A percentile compares a stretch with the other conserved stretches of the same genome.
phyloP scores from a whole-genome alignment of 1,140 invertebrate species.

The Aethina tumida region DNA sequence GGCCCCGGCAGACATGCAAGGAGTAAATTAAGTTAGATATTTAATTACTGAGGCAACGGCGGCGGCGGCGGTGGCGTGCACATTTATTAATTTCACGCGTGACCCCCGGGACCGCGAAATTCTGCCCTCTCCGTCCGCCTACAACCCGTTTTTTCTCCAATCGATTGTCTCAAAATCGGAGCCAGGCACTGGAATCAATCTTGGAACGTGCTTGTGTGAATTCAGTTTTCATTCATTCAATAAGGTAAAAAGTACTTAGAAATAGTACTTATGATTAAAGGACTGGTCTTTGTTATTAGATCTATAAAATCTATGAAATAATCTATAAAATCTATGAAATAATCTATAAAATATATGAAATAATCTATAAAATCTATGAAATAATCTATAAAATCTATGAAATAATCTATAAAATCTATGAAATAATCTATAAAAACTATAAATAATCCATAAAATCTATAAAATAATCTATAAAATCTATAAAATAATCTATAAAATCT shows the following conservation, averaged over 20 bases:
- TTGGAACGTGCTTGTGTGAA: neutral
- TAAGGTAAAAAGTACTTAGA: neutral
- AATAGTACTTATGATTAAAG: no score
- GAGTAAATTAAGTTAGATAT: constrained; percentile 29
- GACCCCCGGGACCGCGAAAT: constrained; percentile 14
- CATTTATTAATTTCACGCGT: constrained; percentile 32
- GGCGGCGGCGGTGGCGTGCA: constrained; percentile 21
- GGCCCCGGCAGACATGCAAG: constrained; percentile 22
- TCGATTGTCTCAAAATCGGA: constrained; percentile 1
- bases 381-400: no score
- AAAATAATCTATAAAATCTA: no score
- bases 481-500: no score
- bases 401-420: no score
- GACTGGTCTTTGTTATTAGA: no score
- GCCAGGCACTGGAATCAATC: constrained; percentile 1
- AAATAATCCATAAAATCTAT: no score
- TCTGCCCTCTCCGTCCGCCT: constrained; percentile 3
- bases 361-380: no score
- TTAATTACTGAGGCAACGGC: constrained; percentile 27
- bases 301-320: no score
- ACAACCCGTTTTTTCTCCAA: constrained; percentile 8
- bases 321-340: no score
- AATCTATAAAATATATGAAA: no score
- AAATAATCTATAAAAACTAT: no score
- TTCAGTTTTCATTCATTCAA: neutral